Conservation (phyloP, 1,140 invertebrate genomes). For the Microplitis demolitor region DNA sequence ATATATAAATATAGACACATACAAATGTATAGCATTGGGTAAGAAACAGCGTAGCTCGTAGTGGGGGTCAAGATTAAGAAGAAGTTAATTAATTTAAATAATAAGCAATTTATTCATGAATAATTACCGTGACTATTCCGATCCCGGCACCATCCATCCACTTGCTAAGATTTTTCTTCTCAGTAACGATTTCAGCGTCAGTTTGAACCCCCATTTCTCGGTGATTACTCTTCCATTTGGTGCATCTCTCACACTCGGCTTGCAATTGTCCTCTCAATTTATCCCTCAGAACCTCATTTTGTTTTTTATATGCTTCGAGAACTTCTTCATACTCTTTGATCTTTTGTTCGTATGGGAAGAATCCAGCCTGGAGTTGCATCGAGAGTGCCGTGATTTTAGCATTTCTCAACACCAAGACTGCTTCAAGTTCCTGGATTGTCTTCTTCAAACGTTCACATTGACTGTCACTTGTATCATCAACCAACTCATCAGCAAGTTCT, state of each 20-base stretch:
- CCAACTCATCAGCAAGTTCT: conserved; percentile 30
- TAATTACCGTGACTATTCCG: conserved; percentile 45
- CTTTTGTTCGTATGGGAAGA: conserved; percentile 47
- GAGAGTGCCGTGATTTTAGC: conserved; percentile 48
- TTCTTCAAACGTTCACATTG: conserved; percentile 36
- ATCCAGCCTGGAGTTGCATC: conserved; percentile 46
- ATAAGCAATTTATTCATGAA: not conserved
- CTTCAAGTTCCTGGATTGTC: conserved; percentile 43
- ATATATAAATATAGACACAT: too few species aligned
- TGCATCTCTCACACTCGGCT: conserved; percentile 45
- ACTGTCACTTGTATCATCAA: not conserved
- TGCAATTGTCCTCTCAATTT: conserved; percentile 28
- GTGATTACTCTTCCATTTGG: conserved; percentile 35
- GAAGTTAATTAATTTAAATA: not conserved
- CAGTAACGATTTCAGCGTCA: not conserved
- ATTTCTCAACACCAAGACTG: conserved; percentile 44
- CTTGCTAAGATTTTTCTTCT: conserved; percentile 28
- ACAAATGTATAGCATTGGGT: too few species aligned
- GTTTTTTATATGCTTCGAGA: conserved; percentile 7
- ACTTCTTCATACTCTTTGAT: conserved; percentile 45
- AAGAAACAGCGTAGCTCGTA: too few species aligned
- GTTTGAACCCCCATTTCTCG: conserved; percentile 41
- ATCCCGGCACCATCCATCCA: conserved; percentile 35
- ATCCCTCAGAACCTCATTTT: conserved; percentile 39
- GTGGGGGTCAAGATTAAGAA: too few species aligned